phyloP scores from a whole-genome alignment of 2,888 invertebrate species.

The Scotopteryx bipunctaria region DNA sequence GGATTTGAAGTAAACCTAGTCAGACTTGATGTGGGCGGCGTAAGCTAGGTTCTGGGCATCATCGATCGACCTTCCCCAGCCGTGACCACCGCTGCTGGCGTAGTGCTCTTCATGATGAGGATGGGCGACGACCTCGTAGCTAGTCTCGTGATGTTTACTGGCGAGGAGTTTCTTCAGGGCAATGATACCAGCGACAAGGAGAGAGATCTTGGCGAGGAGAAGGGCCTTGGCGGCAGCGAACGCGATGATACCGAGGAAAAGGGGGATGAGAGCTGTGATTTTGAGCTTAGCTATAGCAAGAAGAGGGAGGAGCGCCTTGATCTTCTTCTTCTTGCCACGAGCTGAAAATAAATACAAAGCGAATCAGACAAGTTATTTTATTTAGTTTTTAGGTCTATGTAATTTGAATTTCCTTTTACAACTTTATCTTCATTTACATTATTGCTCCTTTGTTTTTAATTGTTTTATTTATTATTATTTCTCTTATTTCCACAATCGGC shows the following conservation, averaged over 20 bases:
- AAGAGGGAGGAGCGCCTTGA: constrained; percentile 89
- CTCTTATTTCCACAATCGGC: too few species aligned
- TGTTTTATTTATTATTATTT: too few species aligned
- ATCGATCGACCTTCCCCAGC: constrained; percentile 86
- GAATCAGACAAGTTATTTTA: too few species aligned
- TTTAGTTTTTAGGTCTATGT: too few species aligned
- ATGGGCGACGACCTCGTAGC: constrained; percentile 90
- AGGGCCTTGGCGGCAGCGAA: constrained; percentile 94
- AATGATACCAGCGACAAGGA: constrained; percentile 90
- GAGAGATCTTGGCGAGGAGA: constrained; percentile 91
- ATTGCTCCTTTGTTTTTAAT: too few species aligned
- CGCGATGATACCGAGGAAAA: constrained; percentile 89
- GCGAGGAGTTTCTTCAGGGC: constrained; percentile 87
- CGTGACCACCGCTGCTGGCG: constrained; percentile 77
- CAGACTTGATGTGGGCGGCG: constrained; percentile 78
- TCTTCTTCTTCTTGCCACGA: constrained; percentile 91
- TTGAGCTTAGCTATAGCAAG: constrained; percentile 91
- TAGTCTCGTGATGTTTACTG: constrained; percentile 86
- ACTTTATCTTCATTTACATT: too few species aligned
- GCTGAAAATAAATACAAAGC: constrained; percentile 79
- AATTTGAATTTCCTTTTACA: too few species aligned
- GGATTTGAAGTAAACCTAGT: constrained; percentile 43
- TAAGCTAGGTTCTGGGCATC: constrained; percentile 85
- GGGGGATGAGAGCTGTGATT: constrained; percentile 89
- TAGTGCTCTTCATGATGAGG: constrained; percentile 84